Base-by-base conservation (phyloP, 2,888 invertebrate genomes). In the Pseudeuparius sepicola region DNA sequence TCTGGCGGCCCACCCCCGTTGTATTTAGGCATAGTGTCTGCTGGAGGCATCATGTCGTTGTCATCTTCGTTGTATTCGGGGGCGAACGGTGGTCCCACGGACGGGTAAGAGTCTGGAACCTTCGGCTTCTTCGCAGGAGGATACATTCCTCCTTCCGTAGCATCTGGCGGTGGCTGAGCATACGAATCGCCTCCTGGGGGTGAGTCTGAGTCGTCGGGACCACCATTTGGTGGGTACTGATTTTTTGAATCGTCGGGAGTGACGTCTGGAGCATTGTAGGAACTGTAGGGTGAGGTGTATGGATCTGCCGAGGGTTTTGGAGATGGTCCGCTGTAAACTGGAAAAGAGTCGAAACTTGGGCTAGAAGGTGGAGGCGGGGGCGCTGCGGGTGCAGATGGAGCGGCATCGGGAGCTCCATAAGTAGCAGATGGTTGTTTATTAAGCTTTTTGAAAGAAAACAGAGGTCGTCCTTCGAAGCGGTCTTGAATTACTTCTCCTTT, bases 401-500 rank as follows among this genome's bases (percentile, higher is more conserved):
- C 14, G 5, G 34, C 36, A 16, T 35, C 18, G 31, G 31, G 37
- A 29, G 40, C 32, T 6, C 33, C 35, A 24, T 37, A 44, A 3
- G 33, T 38, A 10, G 31, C 20, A 18, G 34, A 29, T 25, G 20
- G n/a, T 24, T 31, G 13, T 25, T 37, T 37, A 4, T 42, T 40
- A 6, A 36, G 39, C 15, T 39, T 38, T 27, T 46, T 41, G 33
- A 59, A 60, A 14, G 53, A 52, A 39, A 62, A 61, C 41, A 57
- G 57, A 3, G 63, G 63, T 32, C 52, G 48, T 2, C 59, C 58
- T 41, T 61, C 57, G 37, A 59, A 63, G 23, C 63, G 45, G 33
- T 63, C 60, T 47, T 61, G 56, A 31, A 49, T 43, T 6, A 61
- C 58, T 46, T 60, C 61, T 12, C 60, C 62, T 34, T 53, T 52